phyloP scores from a whole-genome alignment of 2,113 vertebrate genomes.

The Aldabrachelys gigantea region DNA sequence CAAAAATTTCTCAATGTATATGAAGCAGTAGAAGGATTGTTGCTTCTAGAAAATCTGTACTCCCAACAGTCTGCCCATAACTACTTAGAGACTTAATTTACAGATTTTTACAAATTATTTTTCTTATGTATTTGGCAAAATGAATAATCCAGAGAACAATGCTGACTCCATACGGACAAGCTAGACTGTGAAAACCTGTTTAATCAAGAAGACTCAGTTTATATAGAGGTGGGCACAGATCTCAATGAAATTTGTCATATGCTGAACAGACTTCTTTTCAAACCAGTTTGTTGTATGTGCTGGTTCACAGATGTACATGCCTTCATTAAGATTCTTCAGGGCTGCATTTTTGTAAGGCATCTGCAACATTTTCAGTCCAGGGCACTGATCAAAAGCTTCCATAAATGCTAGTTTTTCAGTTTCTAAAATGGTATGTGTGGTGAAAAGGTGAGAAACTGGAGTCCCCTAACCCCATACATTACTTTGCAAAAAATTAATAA shows the following conservation, averaged over 20 bases:
- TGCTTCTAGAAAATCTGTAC: background rate
- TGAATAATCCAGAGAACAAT: background rate
- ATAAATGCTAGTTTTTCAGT: background rate
- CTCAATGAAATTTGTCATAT: background rate
- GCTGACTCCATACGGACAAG: background rate
- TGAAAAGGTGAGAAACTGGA: background rate
- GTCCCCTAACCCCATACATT: background rate
- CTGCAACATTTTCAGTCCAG: background rate
- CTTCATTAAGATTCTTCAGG: background rate
- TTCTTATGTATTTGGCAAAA: background rate
- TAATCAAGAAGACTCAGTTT: no score
- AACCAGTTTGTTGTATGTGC: background rate
- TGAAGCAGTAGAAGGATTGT: background rate
- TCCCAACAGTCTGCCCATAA: background rate
- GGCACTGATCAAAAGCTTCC: background rate
- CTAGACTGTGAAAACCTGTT: no score
- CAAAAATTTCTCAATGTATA: background rate
- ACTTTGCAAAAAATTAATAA: background rate
- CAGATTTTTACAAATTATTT: background rate
- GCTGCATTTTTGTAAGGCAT: background rate
- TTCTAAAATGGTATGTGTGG: background rate
- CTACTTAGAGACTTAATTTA: background rate
- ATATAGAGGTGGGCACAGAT: background rate
- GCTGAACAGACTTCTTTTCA: background rate
- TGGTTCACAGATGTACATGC: background rate